These are phyloP conservation scores for Penaeus monodon DNA, from an alignment of 2,888 invertebrate species.

Conservation along the genomic window DNA sequence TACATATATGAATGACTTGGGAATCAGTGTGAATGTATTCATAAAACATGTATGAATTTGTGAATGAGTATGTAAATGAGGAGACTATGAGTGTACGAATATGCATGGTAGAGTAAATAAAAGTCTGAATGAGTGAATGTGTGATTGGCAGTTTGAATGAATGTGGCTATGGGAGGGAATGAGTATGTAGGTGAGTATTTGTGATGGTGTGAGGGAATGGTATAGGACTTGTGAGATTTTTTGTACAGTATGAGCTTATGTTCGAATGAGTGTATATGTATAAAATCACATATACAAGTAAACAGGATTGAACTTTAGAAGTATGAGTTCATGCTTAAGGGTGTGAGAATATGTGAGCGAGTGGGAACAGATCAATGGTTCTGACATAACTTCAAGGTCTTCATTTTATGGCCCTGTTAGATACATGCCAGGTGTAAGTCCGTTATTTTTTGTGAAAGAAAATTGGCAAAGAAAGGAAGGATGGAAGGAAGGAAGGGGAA, in stretches of 20 bases:
- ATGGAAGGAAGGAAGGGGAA: neutral
- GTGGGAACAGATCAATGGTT: neutral
- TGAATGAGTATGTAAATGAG: neutral
- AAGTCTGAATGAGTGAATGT: too few relatives aligned
- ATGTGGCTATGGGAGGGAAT: too few relatives aligned
- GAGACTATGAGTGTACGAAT: neutral
- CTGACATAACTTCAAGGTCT: too few relatives aligned
- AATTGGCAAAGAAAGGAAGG: neutral
- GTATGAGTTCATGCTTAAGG: neutral
- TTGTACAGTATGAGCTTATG: neutral
- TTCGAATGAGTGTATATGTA: neutral
- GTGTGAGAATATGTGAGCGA: neutral
- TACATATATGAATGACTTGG: too few relatives aligned
- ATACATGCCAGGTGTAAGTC: too few relatives aligned
- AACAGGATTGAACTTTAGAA: neutral
- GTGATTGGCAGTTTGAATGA: too few relatives aligned
- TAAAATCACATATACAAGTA: neutral
- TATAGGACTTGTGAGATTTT: neutral
- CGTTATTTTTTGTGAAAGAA: too few relatives aligned
- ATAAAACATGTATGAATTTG: neutral
- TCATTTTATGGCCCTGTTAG: too few relatives aligned
- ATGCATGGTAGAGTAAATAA: neutral
- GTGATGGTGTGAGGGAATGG: neutral
- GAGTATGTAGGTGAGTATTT: neutral
- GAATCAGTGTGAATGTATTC: too few relatives aligned